Conservation (phyloP, 2,888 invertebrate genomes). For the Pedicia rivosa region DNA sequence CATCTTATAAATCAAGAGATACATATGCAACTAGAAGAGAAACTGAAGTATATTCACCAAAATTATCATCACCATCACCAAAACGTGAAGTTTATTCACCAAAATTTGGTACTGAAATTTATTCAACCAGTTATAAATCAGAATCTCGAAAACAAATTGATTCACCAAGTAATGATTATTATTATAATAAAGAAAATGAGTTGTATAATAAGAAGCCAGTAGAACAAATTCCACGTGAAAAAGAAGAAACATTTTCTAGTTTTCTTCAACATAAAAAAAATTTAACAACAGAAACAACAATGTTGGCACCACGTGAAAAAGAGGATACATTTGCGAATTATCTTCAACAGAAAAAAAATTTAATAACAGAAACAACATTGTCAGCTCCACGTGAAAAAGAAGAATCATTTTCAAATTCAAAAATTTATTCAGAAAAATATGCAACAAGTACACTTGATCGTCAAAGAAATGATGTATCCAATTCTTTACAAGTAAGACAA, state of each 20-base stretch:
- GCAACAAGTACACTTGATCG: conserved; percentile 6
- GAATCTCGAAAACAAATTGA: conserved; percentile 17
- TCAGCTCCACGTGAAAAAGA: conserved; percentile 6
- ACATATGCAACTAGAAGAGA: too few species aligned
- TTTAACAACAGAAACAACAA: too few species aligned
- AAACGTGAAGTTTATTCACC: conserved; percentile 19
- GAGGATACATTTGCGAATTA: too few species aligned
- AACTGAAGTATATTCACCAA: too few species aligned
- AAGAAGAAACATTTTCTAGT: conserved; percentile 9
- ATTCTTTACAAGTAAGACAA: conserved; percentile 29
- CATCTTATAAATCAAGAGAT: conserved; percentile 1
- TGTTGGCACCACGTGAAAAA: too few species aligned
- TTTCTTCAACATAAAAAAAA: too few species aligned
- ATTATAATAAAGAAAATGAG: conserved; percentile 31
- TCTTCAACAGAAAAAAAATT: too few species aligned
- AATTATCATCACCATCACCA: conserved; percentile 13
- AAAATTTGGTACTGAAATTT: conserved; percentile 23
- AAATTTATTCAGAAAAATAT: conserved; percentile 13
- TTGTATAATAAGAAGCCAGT: conserved; percentile 19
- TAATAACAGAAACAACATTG: neutral
- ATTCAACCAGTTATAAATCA: conserved; percentile 23
- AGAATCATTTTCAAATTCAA: conserved; percentile 7
- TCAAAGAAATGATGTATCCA: conserved; percentile 13
- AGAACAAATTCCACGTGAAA: conserved; percentile 24
- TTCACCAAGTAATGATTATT: conserved; percentile 24